Conservation (phyloP, 2,888 invertebrate genomes). For the Tenthredo amoena region DNA sequence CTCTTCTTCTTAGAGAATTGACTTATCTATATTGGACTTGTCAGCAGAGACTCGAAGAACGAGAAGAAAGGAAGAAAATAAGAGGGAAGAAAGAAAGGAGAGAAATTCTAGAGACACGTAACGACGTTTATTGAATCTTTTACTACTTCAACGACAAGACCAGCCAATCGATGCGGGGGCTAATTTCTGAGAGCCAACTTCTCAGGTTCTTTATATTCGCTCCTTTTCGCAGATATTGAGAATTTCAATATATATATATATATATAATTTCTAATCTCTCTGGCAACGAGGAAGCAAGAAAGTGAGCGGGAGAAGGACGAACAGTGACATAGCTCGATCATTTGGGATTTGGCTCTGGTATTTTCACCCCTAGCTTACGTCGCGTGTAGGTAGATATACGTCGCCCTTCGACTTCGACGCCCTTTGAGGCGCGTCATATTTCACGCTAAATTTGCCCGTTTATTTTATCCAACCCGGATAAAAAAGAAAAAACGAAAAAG, state of each 20-base stretch:
- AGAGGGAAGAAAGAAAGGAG: neutral
- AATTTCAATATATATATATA: neutral
- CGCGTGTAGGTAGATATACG: neutral
- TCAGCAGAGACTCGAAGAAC: neutral
- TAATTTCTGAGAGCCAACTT: neutral
- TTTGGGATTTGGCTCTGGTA: neutral
- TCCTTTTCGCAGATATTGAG: neutral
- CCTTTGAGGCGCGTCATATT: conserved; percentile 39
- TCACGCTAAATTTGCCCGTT: conserved; percentile 29
- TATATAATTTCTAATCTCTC: neutral
- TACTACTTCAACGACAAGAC: neutral
- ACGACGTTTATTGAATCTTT: conserved; percentile 19
- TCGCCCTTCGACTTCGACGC: conserved; percentile 33
- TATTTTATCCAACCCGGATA: conserved; percentile 8
- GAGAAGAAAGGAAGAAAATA: neutral
- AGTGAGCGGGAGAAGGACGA: neutral
- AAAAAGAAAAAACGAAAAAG: neutral
- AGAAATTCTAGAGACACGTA: neutral
- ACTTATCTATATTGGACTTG: too few relatives aligned
- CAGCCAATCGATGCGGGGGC: neutral
- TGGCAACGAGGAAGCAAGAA: neutral
- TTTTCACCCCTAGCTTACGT: conserved; percentile 13
- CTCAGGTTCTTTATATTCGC: neutral
- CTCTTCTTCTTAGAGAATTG: too few relatives aligned
- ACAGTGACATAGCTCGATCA: neutral